Conservation (phyloP, 2,113 vertebrate species). For the Nycticebus coucang region DNA sequence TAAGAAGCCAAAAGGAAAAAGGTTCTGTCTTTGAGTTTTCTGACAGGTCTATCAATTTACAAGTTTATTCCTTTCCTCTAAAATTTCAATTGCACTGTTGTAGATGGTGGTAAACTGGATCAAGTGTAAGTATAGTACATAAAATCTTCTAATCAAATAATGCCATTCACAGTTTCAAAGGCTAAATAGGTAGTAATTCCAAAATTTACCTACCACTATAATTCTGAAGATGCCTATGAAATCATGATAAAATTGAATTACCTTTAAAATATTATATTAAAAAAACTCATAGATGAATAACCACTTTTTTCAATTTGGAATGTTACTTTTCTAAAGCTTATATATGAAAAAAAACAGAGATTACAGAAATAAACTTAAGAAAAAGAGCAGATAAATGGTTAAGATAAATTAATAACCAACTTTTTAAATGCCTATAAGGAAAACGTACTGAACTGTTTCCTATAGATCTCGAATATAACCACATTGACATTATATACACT, state of each 20-base stretch:
- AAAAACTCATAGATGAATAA: not conserved
- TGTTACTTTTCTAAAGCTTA: not conserved
- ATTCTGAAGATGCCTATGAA: not conserved
- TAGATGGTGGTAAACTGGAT: not conserved
- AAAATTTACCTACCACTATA: not conserved
- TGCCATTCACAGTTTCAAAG: not conserved
- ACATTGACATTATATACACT: not conserved
- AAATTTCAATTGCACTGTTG: not conserved
- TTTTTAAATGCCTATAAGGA: not conserved
- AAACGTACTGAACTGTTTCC: not conserved
- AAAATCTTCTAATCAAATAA: not conserved
- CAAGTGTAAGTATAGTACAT: not conserved
- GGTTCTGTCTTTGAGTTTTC: not conserved
- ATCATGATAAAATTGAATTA: not conserved
- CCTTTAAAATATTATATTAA: not conserved
- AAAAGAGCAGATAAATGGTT: not conserved
- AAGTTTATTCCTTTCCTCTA: not conserved
- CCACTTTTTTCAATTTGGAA: not conserved
- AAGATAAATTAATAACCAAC: not conserved
- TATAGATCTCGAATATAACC: not conserved
- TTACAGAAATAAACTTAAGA: not conserved
- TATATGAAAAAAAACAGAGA: not conserved
- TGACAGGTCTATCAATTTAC: not conserved
- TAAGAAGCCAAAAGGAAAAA: not conserved
- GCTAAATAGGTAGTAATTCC: not conserved